Base-by-base conservation (phyloP, 2,888 invertebrate genomes). In the Tipula unca region DNA sequence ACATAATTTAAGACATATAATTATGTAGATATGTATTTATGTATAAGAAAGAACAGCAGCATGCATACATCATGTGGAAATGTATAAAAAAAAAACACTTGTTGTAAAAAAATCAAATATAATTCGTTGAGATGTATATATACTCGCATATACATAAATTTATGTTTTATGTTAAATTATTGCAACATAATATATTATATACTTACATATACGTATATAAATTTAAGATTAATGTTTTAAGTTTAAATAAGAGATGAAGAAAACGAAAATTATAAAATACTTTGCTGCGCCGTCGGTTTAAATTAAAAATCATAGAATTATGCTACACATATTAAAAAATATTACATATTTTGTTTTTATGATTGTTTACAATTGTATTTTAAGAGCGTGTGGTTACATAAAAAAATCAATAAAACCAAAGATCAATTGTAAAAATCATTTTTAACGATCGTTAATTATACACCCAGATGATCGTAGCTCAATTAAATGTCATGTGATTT, bases 41-140 rank as follows among this genome's bases (percentile, higher is more conserved):
- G 32, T 32, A 32, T 32, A 32, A 6, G 32, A n/a, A 69, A 69
- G 10, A 69, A 10, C 69, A 69, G 69, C 69, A 69, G 69, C 69
- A 10, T 69, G 69, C 69, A 69, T 69, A 69, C 69, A 69, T 25
- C 69, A 69, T 69, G 69, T 69, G 69, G 69, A 69, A 69, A 69
- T 69, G 69, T 69, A 69, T 3, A 48, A 48, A 48, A 48, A 48
- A 42, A n/a, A 48, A 48, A 69, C 69, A 69, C 69, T 69, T 69
- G 69, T 69, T 69, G 69, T 69, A 69, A 69, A 69, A 69, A 69
- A 69, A 69, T 69, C 69, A 69, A 69, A 69, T 25, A 69, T 69
- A 69, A 69, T 69, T 25, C 69, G 25, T 69, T 25, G 25, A 20
- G 48, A 48, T 48, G 48, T 17, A 48, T n/a, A n/a, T n/a, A n/a